Evolutionary conservation across 2,888 invertebrate species (phyloP).

Genomic region (Pelosia muscerda): DNA sequence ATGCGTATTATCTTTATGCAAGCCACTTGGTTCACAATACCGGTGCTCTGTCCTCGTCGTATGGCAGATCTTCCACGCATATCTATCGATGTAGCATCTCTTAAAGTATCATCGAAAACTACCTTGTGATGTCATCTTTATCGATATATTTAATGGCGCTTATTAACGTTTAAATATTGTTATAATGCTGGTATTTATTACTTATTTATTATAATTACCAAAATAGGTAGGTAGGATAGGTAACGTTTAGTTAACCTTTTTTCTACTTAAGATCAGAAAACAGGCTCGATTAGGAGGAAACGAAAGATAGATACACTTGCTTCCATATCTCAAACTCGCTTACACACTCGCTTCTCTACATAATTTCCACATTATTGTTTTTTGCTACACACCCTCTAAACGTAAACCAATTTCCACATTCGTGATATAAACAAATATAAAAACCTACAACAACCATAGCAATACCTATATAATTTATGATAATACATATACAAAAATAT

Average conservation of each 20-base stretch:
- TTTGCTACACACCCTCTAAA: too few relatives aligned
- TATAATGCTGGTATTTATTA: background rate
- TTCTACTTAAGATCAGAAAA: background rate
- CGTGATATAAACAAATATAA: too few relatives aligned
- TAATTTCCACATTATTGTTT: too few relatives aligned
- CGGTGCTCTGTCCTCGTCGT: slow-evolving; percentile 76
- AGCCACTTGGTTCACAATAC: slow-evolving; percentile 85
- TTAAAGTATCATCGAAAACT: slow-evolving; percentile 69
- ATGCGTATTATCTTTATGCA: slow-evolving; percentile 87
- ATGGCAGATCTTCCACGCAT: slow-evolving; percentile 78
- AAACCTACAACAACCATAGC: too few relatives aligned
- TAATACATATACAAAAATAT: too few relatives aligned
- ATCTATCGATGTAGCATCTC: slow-evolving; percentile 81
- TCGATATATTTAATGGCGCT: slow-evolving; percentile 53
- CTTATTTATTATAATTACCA: background rate
- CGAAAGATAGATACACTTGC: too few relatives aligned
- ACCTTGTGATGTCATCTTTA: slow-evolving; percentile 59
- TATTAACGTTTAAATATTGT: slow-evolving; percentile 26
- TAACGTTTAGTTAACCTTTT: background rate
- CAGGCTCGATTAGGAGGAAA: background rate
- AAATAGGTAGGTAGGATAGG: background rate
- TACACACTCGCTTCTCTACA: too few relatives aligned
- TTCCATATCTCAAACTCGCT: too few relatives aligned
- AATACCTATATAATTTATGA: too few relatives aligned
- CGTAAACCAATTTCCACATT: too few relatives aligned